These are phyloP conservation scores for Diorhabda sublineata DNA, from an alignment of 1,140 invertebrate species.

Conservation along the genomic window DNA sequence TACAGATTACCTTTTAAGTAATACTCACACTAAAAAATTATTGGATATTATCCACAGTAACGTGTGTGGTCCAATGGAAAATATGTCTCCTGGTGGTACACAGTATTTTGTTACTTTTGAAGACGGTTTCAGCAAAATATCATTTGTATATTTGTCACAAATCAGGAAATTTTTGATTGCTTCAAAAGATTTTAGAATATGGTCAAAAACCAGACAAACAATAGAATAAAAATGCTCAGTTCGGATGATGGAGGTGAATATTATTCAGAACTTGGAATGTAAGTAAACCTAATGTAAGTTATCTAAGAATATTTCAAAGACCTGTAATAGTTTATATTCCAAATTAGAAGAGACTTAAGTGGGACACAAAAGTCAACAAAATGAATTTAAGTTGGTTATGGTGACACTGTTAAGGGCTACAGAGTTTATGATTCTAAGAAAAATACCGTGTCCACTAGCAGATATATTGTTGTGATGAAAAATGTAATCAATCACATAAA, in stretches of 20 bases:
- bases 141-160: background rate
- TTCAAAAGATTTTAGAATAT: background rate
- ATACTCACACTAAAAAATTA: background rate
- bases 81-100: no score
- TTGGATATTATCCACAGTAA: background rate
- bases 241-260: slow-evolving; percentile 3
- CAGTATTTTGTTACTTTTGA: background rate
- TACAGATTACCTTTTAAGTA: background rate
- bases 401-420: no score
- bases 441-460: slow-evolving; percentile 37
- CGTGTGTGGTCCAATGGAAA: no score
- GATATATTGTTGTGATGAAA: no score
- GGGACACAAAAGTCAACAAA: slow-evolving; percentile 40
- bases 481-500: no score
- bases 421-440: slow-evolving; percentile 34
- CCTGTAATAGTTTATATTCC: slow-evolving; percentile 43
- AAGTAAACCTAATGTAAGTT: slow-evolving; percentile 47
- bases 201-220: background rate
- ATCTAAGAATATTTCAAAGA: slow-evolving; percentile 47
- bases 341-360: slow-evolving; percentile 38
- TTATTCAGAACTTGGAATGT: slow-evolving; percentile 31
- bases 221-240: background rate
- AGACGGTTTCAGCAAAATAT: background rate
- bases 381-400: background rate
- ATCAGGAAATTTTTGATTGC: background rate